A percentile compares a stretch with the other conserved stretches of the same genome.
phyloP scores from a whole-genome alignment of 2,797 vertebrate genomes.

The Eulemur rubriventer region DNA sequence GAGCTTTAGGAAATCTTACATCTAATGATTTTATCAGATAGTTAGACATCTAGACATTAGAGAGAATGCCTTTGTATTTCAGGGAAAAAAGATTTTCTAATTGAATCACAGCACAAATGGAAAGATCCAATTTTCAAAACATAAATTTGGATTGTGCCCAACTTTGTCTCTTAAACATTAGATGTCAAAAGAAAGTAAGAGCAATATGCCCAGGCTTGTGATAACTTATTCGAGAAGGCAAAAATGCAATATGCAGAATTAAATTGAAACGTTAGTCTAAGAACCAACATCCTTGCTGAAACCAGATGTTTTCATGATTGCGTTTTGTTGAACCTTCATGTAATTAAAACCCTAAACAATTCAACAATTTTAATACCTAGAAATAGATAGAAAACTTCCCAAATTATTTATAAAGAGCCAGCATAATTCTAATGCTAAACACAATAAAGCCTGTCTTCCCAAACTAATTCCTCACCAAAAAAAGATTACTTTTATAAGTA shows the following conservation, averaged over 20 bases:
- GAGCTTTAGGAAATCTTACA: not conserved
- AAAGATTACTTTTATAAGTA: not conserved
- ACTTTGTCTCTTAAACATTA: conserved; percentile 10
- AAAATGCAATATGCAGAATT: not conserved
- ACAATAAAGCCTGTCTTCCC: not conserved
- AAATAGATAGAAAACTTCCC: not conserved
- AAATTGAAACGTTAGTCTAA: not conserved
- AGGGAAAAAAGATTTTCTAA: not conserved
- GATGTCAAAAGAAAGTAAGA: not conserved
- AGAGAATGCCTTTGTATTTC: not conserved
- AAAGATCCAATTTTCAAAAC: not conserved
- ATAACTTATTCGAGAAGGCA: not conserved
- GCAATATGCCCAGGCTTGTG: not conserved
- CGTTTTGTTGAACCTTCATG: not conserved
- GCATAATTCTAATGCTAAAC: not conserved
- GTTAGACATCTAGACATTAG: not conserved
- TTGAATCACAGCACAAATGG: not conserved
- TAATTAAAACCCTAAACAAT: not conserved
- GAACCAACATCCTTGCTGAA: not conserved
- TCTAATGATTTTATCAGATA: not conserved
- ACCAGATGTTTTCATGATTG: not conserved
- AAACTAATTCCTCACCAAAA: not conserved
- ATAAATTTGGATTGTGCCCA: not conserved
- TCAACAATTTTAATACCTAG: not conserved
- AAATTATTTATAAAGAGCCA: not conserved